Conservation (phyloP, 2,797 vertebrate genomes). For the Uromys caudimaculatus region DNA sequence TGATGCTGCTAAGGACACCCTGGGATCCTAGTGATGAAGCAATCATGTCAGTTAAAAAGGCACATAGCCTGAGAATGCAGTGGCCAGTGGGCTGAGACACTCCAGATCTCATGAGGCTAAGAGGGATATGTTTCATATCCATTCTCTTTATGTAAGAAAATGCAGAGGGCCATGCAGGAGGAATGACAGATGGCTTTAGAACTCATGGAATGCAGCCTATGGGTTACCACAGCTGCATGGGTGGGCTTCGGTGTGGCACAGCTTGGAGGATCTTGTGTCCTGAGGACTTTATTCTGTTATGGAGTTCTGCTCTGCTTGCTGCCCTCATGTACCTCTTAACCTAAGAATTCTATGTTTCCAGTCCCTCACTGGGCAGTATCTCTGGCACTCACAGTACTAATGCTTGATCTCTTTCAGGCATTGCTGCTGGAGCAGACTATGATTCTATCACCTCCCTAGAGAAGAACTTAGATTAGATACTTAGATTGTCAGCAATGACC, state of each 20-base stretch:
- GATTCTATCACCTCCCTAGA: neutral
- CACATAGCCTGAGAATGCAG: neutral
- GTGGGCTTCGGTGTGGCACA: neutral
- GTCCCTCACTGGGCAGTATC: neutral
- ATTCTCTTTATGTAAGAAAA: constrained; percentile 3
- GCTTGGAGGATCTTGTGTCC: neutral
- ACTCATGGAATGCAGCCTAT: neutral
- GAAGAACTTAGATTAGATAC: neutral
- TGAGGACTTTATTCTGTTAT: neutral
- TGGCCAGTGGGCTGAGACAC: neutral
- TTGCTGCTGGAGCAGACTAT: neutral
- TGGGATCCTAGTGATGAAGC: neutral
- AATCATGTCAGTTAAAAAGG: neutral
- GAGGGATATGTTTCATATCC: neutral
- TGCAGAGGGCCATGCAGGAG: neutral
- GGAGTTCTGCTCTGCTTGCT: neutral
- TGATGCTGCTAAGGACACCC: neutral
- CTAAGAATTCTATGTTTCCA: neutral
- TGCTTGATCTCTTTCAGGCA: neutral
- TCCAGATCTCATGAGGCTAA: neutral
- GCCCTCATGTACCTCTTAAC: neutral
- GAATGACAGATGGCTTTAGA: neutral
- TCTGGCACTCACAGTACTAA: neutral
- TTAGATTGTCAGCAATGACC: neutral
- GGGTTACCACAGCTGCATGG: neutral